Conservation (phyloP, 2,797 vertebrate species). For the Anableps anableps region DNA sequence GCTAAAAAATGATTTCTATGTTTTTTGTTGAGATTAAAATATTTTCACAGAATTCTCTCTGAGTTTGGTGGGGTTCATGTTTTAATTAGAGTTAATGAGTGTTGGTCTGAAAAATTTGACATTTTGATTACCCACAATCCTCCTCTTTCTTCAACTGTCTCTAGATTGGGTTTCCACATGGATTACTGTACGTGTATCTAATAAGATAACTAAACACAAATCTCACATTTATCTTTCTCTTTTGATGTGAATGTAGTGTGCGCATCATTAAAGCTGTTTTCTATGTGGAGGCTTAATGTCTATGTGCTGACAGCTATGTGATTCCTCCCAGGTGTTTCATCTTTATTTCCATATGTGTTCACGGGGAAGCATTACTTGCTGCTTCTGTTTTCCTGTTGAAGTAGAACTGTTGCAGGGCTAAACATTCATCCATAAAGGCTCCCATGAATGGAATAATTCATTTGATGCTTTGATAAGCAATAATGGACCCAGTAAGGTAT, state of each 20-base stretch:
- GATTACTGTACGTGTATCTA: slow-evolving; percentile 11
- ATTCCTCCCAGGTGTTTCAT: slow-evolving; percentile 48
- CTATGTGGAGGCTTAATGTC: slow-evolving; percentile 34
- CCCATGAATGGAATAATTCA: slow-evolving; percentile 58
- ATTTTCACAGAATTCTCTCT: no score
- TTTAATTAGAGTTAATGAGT: neutral
- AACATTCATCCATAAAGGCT: neutral
- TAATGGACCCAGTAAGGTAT: slow-evolving; percentile 68
- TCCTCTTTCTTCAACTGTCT: neutral
- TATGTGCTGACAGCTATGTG: slow-evolving; percentile 37
- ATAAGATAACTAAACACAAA: slow-evolving; percentile 13
- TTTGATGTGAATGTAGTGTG: slow-evolving; percentile 10
- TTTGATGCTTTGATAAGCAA: slow-evolving; percentile 69
- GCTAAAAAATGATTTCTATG: neutral
- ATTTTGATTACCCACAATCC: neutral
- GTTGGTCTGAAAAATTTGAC: neutral
- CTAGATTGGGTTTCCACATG: neutral
- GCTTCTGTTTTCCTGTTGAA: slow-evolving; percentile 43
- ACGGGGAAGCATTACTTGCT: slow-evolving; percentile 18
- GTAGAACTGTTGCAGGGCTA: slow-evolving; percentile 29
- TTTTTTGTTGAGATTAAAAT: neutral
- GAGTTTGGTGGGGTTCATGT: neutral
- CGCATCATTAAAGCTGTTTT: slow-evolving; percentile 54
- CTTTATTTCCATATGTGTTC: slow-evolving; percentile 28
- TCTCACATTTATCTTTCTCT: slow-evolving; percentile 4